phyloP scores from a whole-genome alignment of 1,140 invertebrate species.

The Drosophila nannoptera region DNA sequence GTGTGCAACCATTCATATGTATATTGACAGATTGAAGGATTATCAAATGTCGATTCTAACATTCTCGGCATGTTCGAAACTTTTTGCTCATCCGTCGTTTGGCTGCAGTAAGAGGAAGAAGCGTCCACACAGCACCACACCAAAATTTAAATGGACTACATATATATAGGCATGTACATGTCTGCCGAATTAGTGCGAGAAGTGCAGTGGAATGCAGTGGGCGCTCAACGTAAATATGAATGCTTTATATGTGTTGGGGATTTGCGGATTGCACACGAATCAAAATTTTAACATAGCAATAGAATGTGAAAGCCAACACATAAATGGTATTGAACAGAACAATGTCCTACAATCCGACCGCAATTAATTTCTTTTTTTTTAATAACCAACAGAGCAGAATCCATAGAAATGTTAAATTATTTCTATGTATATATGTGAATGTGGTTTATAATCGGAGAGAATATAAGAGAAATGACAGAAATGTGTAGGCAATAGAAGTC shows the following conservation, averaged over 20 bases:
- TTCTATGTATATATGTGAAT: no score
- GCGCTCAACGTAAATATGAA: slow-evolving; percentile 64
- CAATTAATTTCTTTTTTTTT: slow-evolving; percentile 44
- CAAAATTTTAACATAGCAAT: slow-evolving; percentile 72
- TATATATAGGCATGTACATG: slow-evolving; percentile 12
- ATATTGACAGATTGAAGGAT: slow-evolving; percentile 76
- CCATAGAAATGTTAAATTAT: slow-evolving; percentile 72
- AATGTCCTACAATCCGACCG: slow-evolving; percentile 14
- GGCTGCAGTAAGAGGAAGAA: slow-evolving; percentile 30
- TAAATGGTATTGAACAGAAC: slow-evolving; percentile 57
- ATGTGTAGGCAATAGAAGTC: no score
- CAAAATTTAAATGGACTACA: not conserved
- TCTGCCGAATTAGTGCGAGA: slow-evolving; percentile 29
- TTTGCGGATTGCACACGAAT: slow-evolving; percentile 76
- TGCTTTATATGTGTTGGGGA: slow-evolving; percentile 69
- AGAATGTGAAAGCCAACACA: slow-evolving; percentile 66
- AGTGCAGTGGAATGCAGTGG: slow-evolving; percentile 1
- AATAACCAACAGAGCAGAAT: slow-evolving; percentile 66
- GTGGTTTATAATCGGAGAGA: no score
- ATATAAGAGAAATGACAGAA: no score
- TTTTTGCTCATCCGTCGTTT: slow-evolving; percentile 56
- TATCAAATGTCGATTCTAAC: slow-evolving; percentile 68
- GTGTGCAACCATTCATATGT: slow-evolving; percentile 48
- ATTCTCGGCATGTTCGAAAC: slow-evolving; percentile 50
- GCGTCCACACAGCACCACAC: slow-evolving; percentile 18